A percentile compares a stretch with the other conserved stretches of the same genome.
phyloP scores from a whole-genome alignment of 1,140 invertebrate species.

The Trichogramma pretiosum region DNA sequence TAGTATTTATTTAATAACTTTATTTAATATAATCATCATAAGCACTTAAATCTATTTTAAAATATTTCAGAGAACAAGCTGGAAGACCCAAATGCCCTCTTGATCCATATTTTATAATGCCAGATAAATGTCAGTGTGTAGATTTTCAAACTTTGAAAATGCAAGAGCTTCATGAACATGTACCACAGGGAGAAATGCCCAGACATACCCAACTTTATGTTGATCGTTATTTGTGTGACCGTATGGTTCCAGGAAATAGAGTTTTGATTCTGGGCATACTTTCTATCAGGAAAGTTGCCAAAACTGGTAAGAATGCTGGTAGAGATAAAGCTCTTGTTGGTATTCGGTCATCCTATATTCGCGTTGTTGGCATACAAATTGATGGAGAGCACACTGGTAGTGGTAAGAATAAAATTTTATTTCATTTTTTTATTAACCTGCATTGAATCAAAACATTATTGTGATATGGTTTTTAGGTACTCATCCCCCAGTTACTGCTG shows the following conservation, averaged over 20 bases:
- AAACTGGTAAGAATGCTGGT: slow-evolving; percentile 50
- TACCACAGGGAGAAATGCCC: slow-evolving; percentile 98
- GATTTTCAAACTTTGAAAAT: slow-evolving; percentile 89
- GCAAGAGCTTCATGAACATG: slow-evolving; percentile 92
- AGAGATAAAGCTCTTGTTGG: slow-evolving; percentile 83
- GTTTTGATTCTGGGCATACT: slow-evolving; percentile 92
- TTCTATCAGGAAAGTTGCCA: slow-evolving; percentile 86
- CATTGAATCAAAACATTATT: neutral
- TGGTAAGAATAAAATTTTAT: slow-evolving; percentile 51
- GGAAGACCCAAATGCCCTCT: slow-evolving; percentile 86
- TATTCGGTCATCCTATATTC: slow-evolving; percentile 86
- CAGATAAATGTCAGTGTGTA: slow-evolving; percentile 94
- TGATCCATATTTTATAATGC: slow-evolving; percentile 96
- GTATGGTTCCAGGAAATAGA: slow-evolving; percentile 91
- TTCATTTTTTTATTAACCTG: neutral
- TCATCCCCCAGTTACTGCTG: slow-evolving; percentile 52
- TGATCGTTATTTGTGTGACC: slow-evolving; percentile 91
- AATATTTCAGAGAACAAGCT: slow-evolving; percentile 68
- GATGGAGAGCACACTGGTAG: slow-evolving; percentile 59
- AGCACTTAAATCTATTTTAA: slow-evolving; percentile 16
- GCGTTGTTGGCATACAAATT: slow-evolving; percentile 86
- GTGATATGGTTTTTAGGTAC: slow-evolving; percentile 23
- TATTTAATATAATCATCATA: neutral
- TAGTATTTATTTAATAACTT: slow-evolving; percentile 36
- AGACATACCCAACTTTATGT: slow-evolving; percentile 91